phyloP scores from a whole-genome alignment of 2,797 vertebrate species.

The Amazona finschi region DNA sequence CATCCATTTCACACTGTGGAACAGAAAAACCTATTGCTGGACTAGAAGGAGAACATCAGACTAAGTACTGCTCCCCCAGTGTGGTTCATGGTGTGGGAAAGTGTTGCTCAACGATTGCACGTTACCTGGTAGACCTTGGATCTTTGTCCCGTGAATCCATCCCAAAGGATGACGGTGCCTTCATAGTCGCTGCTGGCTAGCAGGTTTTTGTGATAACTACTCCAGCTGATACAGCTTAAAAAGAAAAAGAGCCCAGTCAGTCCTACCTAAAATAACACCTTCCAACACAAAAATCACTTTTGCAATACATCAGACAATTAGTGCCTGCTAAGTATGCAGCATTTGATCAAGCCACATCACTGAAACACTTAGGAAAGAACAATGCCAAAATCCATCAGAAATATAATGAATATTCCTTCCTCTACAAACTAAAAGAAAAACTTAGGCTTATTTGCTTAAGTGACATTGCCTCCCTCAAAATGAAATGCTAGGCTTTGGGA shows the following conservation, averaged over 20 bases:
- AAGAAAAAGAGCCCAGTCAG: not conserved
- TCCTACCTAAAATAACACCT: not conserved
- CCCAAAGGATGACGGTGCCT: constrained; percentile 99
- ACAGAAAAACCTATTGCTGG: not conserved
- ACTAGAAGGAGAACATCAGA: not conserved
- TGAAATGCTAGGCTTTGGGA: not conserved
- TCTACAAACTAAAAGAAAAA: not conserved
- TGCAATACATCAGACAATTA: not conserved
- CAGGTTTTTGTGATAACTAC: constrained; percentile 99
- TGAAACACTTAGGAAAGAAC: not conserved
- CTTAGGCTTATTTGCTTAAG: not conserved
- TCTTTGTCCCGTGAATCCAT: constrained; percentile 96
- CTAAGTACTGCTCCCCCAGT: not conserved
- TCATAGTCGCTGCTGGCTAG: constrained; percentile 99
- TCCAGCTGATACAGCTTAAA: constrained; percentile 99
- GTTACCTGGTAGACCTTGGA: constrained; percentile 98
- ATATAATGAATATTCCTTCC: not conserved
- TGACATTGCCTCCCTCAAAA: not conserved
- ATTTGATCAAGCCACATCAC: not conserved
- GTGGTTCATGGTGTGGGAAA: fast-evolving
- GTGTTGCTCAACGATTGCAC: not conserved
- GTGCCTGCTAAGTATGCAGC: not conserved
- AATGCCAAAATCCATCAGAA: not conserved
- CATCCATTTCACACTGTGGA: not conserved
- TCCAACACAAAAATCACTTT: not conserved